Conservation (phyloP, 2,113 vertebrate species). For the Amphilophus citrinellus region DNA sequence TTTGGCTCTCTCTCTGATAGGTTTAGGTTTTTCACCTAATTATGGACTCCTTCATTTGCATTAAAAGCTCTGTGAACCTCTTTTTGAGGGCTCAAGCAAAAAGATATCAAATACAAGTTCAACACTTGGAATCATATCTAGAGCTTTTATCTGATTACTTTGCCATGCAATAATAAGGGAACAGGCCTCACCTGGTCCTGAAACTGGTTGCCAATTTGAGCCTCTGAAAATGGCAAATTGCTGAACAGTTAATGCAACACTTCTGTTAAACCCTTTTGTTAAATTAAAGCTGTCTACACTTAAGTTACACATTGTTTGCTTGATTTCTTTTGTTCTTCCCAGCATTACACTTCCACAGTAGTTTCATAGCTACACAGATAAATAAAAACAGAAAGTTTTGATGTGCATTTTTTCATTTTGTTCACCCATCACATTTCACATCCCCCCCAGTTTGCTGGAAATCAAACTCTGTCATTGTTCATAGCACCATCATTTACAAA, state of each 20-base stretch:
- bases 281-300: neutral
- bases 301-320: neutral
- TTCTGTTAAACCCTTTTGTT: neutral
- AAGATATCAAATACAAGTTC: neutral
- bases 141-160: neutral
- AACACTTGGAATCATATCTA: neutral
- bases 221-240: no score
- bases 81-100: neutral
- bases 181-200: neutral
- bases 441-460: neutral
- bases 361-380: conserved; percentile 32
- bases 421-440: neutral
- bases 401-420: neutral
- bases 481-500: neutral
- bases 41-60: neutral
- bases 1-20: neutral
- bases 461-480: neutral
- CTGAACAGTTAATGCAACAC: neutral
- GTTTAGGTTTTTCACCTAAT: neutral
- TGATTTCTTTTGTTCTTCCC: conserved; percentile 6
- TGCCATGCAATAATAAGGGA: neutral
- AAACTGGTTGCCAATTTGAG: neutral
- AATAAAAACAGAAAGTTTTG: neutral
- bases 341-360: conserved; percentile 36
- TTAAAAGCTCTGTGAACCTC: neutral